Conservation (phyloP, 2,888 invertebrate genomes). For the Perithous albicinctus region DNA sequence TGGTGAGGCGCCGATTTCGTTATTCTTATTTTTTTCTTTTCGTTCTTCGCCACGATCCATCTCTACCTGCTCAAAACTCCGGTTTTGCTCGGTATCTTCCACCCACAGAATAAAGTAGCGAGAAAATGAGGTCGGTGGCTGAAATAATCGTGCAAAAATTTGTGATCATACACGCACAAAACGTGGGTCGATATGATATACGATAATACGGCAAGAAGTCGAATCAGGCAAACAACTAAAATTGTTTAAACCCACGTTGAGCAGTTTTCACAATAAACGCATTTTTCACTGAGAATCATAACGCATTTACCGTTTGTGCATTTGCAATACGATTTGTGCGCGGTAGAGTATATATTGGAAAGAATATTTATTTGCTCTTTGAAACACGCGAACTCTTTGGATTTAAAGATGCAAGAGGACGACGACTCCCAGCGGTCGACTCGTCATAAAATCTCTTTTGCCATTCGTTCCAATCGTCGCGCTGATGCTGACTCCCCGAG, state of each 20-base stretch:
- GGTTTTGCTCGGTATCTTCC: slow-evolving; percentile 10
- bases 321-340: slow-evolving; percentile 7
- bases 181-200: slow-evolving; percentile 54
- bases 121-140: slow-evolving; percentile 45
- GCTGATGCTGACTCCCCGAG: slow-evolving; percentile 21
- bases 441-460: slow-evolving; percentile 37
- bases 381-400: slow-evolving; percentile 5
- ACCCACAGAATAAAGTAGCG: slow-evolving; percentile 49
- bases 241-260: slow-evolving; percentile 55
- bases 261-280: slow-evolving; percentile 30
- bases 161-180: slow-evolving; percentile 13
- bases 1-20: slow-evolving; percentile 14
- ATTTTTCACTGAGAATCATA: slow-evolving; percentile 12
- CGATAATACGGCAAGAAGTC: slow-evolving; percentile 46
- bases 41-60: slow-evolving; percentile 17
- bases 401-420: slow-evolving; percentile 13
- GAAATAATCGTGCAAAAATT: slow-evolving; percentile 53
- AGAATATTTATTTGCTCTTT: slow-evolving; percentile 6
- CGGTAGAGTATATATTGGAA: slow-evolving; percentile 2
- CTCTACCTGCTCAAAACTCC: slow-evolving; percentile 4
- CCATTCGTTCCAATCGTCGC: slow-evolving; percentile 44
- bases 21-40: slow-evolving; percentile 2
- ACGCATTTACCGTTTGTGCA: slow-evolving; percentile 21
- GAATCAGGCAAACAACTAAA: slow-evolving; percentile 32
- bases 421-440: slow-evolving; percentile 16